Evolutionary conservation across 2,797 vertebrate genomes (phyloP).

Genomic region (Calcarius lapponicus): DNA sequence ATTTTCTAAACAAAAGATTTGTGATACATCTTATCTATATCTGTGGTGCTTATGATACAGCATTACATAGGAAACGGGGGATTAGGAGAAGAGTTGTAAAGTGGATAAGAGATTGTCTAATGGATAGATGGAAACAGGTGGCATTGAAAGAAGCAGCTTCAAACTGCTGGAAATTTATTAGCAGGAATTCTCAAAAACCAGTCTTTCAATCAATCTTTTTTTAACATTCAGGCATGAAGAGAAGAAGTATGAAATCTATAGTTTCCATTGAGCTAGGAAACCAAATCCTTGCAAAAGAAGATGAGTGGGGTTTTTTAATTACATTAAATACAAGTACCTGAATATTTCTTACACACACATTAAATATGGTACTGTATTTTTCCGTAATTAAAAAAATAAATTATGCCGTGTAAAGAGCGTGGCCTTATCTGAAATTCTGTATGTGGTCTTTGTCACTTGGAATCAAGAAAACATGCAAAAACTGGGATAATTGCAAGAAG

Average conservation of each 20-base stretch:
- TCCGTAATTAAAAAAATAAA: neutral
- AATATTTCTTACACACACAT: neutral
- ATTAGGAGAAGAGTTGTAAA: constrained; percentile 55
- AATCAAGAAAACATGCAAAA: neutral
- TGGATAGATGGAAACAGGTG: constrained; percentile 32
- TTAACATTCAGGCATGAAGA: neutral
- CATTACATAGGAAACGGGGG: constrained; percentile 18
- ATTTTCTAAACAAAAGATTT: constrained; percentile 64
- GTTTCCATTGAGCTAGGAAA: neutral
- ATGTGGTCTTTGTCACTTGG: neutral
- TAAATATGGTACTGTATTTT: neutral
- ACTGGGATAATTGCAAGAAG: neutral
- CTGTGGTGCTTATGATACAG: constrained; percentile 28
- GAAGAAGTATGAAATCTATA: neutral
- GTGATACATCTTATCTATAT: constrained; percentile 13
- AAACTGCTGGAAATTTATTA: neutral
- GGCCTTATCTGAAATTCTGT: neutral
- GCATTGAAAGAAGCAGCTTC: neutral
- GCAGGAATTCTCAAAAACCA: neutral
- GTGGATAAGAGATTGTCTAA: constrained; percentile 43
- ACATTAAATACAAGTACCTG: neutral
- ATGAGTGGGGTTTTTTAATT: neutral
- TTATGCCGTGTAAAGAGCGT: neutral
- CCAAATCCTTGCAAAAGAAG: neutral
- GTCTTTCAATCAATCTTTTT: neutral